Evolutionary conservation across 2,888 invertebrate genomes (phyloP), one percentile per base, ranked within the genome.

Genomic region (Hypselothyrea guttata): DNA sequence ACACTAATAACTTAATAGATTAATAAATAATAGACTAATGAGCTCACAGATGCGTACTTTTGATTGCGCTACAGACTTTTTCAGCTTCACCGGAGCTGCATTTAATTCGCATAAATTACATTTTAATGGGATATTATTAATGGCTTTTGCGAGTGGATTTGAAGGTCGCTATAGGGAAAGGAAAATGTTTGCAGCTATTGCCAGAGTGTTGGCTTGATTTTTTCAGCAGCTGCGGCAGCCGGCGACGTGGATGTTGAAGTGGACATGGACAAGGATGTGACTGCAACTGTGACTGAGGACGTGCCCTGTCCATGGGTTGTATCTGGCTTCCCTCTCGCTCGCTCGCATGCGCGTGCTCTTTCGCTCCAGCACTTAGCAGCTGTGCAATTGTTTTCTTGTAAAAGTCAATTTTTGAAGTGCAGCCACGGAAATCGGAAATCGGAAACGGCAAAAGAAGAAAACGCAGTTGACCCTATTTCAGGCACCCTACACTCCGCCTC

Each of bases 341-440:
- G 9, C 1, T n/a, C 8, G 8, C 4, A 11, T 13, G 2, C 11
- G 5, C 47, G 28, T 5, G n/a, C 8, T 28, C 48, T 9, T 18
- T 52, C 67, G 63, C 47, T 61, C 64, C 54, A 66, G 69, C 84
- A 79, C 78, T 79, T 79, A 84, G 84, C 78, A 79, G 68, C 60
- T 37, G 67, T 76, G 82, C 78, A 79, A 79, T 79, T 79, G 84
- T 79, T 79, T 79, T 79, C 78, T 79, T 79, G 78, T 84, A 79
- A 84, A 84, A 78, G 78, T 78, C 82, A 84, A 84, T 78, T 78
- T 78, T 81, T 78, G 84, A 84, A 78, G 78, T 81, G 77, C 78
- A 66, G 51, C 71, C 64, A 63, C 74, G 76, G 76, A 78, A 81
- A 77, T 77, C 74, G 76, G 76, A 78, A 81, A 77, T 77, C 77